Conservation (phyloP, 2,888 invertebrate genomes). For the Mesorhabditis belari region DNA sequence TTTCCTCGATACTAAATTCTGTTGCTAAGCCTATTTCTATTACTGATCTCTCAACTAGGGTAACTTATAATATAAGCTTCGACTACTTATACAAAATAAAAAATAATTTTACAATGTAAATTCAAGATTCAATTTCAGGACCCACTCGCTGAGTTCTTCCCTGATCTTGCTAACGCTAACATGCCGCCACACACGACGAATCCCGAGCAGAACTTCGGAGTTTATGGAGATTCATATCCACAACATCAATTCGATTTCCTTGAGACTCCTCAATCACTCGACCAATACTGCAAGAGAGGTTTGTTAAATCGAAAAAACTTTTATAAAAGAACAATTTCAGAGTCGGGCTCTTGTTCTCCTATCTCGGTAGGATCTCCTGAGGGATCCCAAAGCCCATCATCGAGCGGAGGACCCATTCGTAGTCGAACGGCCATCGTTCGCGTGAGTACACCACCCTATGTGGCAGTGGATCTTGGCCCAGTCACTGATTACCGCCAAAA, state of each 20-base stretch:
- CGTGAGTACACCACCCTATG: not conserved
- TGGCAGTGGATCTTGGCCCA: not conserved
- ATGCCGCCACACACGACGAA: not conserved
- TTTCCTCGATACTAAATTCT: not conserved
- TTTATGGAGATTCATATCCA: not conserved
- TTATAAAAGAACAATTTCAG: not conserved
- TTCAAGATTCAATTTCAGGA: constrained; percentile 4
- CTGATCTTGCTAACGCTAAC: constrained; percentile 10
- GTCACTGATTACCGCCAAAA: constrained; percentile 18
- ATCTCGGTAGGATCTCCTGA: not conserved
- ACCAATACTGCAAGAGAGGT: not conserved
- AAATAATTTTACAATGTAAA: not conserved
- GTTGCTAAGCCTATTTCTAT: not conserved
- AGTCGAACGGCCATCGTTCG: too few relatives aligned
- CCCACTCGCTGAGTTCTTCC: constrained; percentile 25
- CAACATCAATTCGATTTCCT: not conserved
- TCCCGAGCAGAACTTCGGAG: not conserved
- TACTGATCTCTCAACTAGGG: not conserved
- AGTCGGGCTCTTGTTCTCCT: not conserved
- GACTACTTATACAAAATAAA: not conserved
- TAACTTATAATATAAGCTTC: not conserved
- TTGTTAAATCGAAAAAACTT: not conserved
- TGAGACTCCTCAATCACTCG: not conserved
- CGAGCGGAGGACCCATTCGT: not conserved
- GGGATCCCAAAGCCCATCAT: not conserved